Evolutionary conservation across 1,140 invertebrate genomes (phyloP).

Genomic region (Rhyzopertha dominica): DNA sequence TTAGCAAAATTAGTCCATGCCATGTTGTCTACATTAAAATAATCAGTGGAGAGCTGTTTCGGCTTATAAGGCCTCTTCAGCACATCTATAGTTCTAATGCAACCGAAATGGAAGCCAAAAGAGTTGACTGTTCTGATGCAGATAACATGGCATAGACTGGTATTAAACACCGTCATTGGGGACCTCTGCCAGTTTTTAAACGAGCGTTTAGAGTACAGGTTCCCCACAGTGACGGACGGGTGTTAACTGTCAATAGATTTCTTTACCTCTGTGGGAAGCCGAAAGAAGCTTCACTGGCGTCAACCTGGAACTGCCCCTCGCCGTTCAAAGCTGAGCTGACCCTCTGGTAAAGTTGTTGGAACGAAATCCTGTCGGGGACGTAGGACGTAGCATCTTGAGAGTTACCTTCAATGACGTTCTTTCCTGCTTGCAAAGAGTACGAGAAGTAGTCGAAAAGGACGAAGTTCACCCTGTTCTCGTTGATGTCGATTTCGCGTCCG

Average conservation of each 20-base stretch:
- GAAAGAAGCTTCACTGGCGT: slow-evolving; percentile 50
- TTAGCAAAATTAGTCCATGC: no score
- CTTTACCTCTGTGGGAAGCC: slow-evolving; percentile 50
- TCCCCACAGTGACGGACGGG: no score
- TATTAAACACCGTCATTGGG: slow-evolving; percentile 44
- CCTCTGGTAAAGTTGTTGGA: slow-evolving; percentile 53
- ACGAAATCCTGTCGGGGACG: slow-evolving; percentile 57
- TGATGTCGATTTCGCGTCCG: slow-evolving; percentile 47
- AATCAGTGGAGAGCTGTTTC: no score
- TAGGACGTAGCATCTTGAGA: slow-evolving; percentile 60
- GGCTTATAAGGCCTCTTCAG: no score
- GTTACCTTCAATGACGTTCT: slow-evolving; percentile 61
- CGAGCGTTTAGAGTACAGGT: no score
- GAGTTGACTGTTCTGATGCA: no score
- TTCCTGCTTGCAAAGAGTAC: slow-evolving; percentile 56
- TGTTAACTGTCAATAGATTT: no score
- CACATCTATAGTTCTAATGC: no score
- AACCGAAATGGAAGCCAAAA: no score
- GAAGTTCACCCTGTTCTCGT: slow-evolving; percentile 55
- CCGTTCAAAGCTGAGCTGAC: slow-evolving; percentile 52
- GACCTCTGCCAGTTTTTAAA: no score
- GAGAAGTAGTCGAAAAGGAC: slow-evolving; percentile 53
- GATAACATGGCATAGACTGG: neutral
- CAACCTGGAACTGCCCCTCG: slow-evolving; percentile 47
- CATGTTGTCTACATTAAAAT: no score